Evolutionary conservation across 2,888 invertebrate species (phyloP).

Genomic region (Polymixis flavicincta): DNA sequence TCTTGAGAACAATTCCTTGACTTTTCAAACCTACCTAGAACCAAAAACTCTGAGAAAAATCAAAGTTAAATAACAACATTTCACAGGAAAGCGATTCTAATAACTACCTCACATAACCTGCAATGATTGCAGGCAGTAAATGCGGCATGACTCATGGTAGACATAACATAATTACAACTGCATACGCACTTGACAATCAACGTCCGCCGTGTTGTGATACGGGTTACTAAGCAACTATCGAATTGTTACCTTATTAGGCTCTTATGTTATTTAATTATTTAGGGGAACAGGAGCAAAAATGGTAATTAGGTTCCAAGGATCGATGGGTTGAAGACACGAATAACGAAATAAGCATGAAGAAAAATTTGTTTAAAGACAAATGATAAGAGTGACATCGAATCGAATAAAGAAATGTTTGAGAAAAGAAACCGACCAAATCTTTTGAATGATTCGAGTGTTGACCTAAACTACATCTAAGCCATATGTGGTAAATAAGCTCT

Average conservation of each 20-base stretch:
- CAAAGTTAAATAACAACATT: slow-evolving; percentile 16
- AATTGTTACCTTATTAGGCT: slow-evolving; percentile 45
- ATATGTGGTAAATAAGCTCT: slow-evolving; percentile 37
- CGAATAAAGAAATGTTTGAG: background rate
- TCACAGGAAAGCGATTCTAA: slow-evolving; percentile 13
- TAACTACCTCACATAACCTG: slow-evolving; percentile 26
- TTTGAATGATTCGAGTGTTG: slow-evolving; percentile 13
- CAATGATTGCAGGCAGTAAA: slow-evolving; percentile 16
- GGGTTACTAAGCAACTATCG: slow-evolving; percentile 69
- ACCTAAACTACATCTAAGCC: slow-evolving; percentile 18
- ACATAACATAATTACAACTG: slow-evolving; percentile 29
- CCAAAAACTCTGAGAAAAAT: background rate
- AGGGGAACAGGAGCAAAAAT: slow-evolving; percentile 13
- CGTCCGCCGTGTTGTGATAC: slow-evolving; percentile 42
- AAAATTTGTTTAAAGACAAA: background rate
- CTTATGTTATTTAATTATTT: slow-evolving; percentile 28
- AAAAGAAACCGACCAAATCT: background rate
- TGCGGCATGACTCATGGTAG: slow-evolving; percentile 16
- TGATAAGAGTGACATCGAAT: background rate
- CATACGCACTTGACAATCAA: slow-evolving; percentile 19
- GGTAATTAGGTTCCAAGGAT: slow-evolving; percentile 3
- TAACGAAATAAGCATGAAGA: background rate
- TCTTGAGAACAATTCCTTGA: background rate
- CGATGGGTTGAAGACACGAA: slow-evolving; percentile 29
- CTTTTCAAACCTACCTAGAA: background rate